Evolutionary conservation across 1,140 invertebrate genomes (phyloP).

Genomic region (Lutraria rhynchaena): DNA sequence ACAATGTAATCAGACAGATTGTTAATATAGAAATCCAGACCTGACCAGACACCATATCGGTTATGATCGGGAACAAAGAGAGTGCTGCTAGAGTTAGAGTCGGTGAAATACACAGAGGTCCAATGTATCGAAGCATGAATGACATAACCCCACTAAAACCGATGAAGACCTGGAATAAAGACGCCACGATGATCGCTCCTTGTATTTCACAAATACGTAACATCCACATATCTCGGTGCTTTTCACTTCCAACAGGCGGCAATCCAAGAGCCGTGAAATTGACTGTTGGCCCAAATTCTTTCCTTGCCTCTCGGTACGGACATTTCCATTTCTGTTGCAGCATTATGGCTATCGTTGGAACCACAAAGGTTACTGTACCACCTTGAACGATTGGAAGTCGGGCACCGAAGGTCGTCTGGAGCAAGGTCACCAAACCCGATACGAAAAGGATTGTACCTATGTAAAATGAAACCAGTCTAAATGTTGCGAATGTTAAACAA

Average conservation of each 20-base stretch:
- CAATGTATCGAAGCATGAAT: constrained; percentile 88
- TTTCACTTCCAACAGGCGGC: constrained; percentile 35
- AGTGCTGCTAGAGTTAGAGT: constrained; percentile 91
- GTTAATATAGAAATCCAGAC: constrained; percentile 92
- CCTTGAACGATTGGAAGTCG: constrained; percentile 88
- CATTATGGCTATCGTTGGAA: constrained; percentile 91
- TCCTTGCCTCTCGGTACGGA: constrained; percentile 80
- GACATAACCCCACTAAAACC: constrained; percentile 87
- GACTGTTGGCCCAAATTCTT: neutral
- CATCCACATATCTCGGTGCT: constrained; percentile 48
- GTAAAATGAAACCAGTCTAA: neutral
- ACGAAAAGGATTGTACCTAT: constrained; percentile 93
- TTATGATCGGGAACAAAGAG: constrained; percentile 90
- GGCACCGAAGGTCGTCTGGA: constrained; percentile 89
- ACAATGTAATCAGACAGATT: constrained; percentile 90
- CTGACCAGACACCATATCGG: constrained; percentile 88
- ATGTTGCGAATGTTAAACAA: neutral
- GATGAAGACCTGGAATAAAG: constrained; percentile 75
- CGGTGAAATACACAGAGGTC: constrained; percentile 91
- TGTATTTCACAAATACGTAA: constrained; percentile 61
- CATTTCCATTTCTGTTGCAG: constrained; percentile 90
- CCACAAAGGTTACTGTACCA: constrained; percentile 91
- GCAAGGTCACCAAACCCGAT: constrained; percentile 90
- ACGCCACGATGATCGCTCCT: constrained; percentile 76
- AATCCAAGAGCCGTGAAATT: constrained; percentile 20